phyloP scores from a whole-genome alignment of 64 coral and sea anemone genomes.

The Trachythela sp. region DNA sequence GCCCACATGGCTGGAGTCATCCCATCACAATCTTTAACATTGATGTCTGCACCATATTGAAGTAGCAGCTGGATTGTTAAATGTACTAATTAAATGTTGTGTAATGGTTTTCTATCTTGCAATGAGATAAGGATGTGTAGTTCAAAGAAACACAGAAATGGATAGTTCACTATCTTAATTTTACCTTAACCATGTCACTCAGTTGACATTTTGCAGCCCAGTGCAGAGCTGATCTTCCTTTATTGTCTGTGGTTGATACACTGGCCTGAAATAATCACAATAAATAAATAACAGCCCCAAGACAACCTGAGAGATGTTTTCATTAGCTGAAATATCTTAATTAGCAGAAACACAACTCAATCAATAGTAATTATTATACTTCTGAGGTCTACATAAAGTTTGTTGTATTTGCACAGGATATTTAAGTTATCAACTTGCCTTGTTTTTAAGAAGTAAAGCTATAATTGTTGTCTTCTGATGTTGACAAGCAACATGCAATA shows the following conservation, averaged over 20 bases:
- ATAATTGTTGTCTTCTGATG: not conserved
- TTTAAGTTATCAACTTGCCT: not conserved
- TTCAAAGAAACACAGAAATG: not conserved
- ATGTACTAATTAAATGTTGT: not conserved
- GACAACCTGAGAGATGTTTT: too few relatives aligned
- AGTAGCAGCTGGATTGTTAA: slow-evolving; percentile 50
- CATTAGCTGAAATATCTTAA: too few relatives aligned
- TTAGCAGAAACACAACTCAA: too few relatives aligned
- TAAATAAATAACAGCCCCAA: too few relatives aligned
- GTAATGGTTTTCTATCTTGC: too few relatives aligned
- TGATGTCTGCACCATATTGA: slow-evolving; percentile 67
- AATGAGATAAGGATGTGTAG: too few relatives aligned
- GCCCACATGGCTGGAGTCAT: slow-evolving; percentile 91
- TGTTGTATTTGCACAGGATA: not conserved
- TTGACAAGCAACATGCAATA: not conserved
- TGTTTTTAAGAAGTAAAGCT: too few relatives aligned
- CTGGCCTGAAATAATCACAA: slow-evolving; percentile 25
- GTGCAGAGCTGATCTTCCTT: slow-evolving; percentile 73
- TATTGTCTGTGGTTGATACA: slow-evolving; percentile 55
- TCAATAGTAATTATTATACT: too few relatives aligned
- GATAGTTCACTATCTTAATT: not conserved
- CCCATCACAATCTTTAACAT: slow-evolving; percentile 58
- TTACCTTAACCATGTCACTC: slow-evolving; percentile 77
- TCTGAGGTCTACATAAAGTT: too few relatives aligned
- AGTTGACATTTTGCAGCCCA: slow-evolving; percentile 74